These are phyloP conservation scores for Lasioglossum malachurum DNA, from an alignment of 2,888 invertebrate genomes.

Conservation along the genomic window DNA sequence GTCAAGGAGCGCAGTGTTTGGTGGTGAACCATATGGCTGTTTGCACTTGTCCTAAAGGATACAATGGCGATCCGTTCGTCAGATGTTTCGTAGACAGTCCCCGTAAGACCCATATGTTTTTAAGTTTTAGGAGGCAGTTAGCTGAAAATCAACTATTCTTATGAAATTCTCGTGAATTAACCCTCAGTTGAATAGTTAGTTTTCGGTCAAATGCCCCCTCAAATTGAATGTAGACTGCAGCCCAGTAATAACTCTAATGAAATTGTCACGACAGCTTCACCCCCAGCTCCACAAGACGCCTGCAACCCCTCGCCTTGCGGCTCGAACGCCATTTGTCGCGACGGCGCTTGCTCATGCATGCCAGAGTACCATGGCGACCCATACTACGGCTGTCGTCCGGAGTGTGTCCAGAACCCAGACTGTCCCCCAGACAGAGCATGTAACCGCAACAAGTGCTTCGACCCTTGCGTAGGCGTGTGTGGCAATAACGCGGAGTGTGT, in stretches of 20 bases:
- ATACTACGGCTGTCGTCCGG: conserved; percentile 90
- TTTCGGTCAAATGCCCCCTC: neutral
- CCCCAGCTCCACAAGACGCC: conserved; percentile 84
- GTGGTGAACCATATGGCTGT: conserved; percentile 86
- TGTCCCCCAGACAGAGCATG: conserved; percentile 92
- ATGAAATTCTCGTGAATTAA: neutral
- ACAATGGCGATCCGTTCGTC: conserved; percentile 86
- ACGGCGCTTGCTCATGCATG: conserved; percentile 81
- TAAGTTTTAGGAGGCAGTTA: neutral
- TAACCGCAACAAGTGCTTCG: conserved; percentile 91
- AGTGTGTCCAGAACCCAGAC: conserved; percentile 92
- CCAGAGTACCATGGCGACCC: conserved; percentile 83
- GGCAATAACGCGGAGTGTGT: conserved; percentile 91
- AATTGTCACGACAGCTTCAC: conserved; percentile 39
- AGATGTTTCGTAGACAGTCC: conserved; percentile 85
- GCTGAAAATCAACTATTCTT: neutral
- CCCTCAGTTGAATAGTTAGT: no score
- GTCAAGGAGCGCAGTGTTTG: conserved; percentile 85
- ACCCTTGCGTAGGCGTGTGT: conserved; percentile 93
- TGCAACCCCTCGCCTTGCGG: conserved; percentile 91
- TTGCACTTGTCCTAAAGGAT: conserved; percentile 85
- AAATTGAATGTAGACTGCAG: neutral
- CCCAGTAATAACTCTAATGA: conserved; percentile 35
- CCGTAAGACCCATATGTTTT: conserved; percentile 84
- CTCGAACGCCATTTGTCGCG: conserved; percentile 88